Evolutionary conservation across 2,888 invertebrate genomes (phyloP), one percentile per base, ranked within the genome.

Genomic region (Volucella inanis): DNA sequence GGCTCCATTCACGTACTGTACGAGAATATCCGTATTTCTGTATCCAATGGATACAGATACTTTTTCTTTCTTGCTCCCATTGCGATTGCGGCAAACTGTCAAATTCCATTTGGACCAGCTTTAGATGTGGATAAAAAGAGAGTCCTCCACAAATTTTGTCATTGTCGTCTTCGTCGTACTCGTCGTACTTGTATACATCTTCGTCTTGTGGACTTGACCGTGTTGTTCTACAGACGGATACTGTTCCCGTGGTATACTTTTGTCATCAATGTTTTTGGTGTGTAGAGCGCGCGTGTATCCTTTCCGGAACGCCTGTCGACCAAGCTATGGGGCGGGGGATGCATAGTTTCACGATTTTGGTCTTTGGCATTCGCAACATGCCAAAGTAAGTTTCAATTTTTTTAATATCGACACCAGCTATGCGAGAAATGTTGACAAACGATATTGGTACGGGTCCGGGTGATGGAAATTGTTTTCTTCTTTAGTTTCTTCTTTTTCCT

Each of bases 381-480:
- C 91, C 91, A 89, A 89, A 90, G 90, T 89, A 88, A 89, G 90
- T 90, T 90, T 90, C 89, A 89, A 89, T 90, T 89, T 89, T 90
- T 78, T 91, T 91, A 91, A 91, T 91, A 91, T 90, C 90, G 90
- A 91, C 92, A 91, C 90, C 90, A 91, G 91, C 89, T 87, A 91
- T 91, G 90, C 90, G 89, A 89, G 88, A 89, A 89, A 91, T 91
- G 91, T 89, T 90, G 91, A 90, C 90, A 89, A 89, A 90, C 90
- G 91, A 91, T 91, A 91, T 85, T 72, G 62, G 62, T 81, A 74
- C 76, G 81, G 64, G 81, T 62, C 65, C 67, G 59, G 84, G 57
- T 81, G 85, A 77, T 71, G 81, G 81, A 85, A 81, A 85, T 80
- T 78, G 57, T 67, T 62, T 67, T 64, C 59, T 10, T 45, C 31